Conservation (phyloP, 2,797 vertebrate species). For the Pygocentrus nattereri region DNA sequence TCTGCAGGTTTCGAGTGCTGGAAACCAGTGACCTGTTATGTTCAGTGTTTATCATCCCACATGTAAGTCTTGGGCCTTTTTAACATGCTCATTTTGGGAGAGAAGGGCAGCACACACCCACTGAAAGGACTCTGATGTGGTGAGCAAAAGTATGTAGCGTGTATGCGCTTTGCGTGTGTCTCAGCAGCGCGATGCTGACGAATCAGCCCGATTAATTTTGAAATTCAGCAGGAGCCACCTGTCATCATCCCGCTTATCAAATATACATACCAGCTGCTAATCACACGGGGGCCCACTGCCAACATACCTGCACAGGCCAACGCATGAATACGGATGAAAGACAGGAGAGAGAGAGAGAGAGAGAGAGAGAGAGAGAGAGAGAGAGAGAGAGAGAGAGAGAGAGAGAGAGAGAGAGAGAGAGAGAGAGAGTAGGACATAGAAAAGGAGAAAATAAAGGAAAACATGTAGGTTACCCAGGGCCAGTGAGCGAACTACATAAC, state of each 20-base stretch:
- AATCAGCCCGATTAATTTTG: constrained; percentile 73
- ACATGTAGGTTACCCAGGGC: constrained; percentile 30
- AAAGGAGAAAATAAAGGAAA: constrained; percentile 17
- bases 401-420: not conserved
- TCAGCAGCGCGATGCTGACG: constrained; percentile 51
- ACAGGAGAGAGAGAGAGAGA: constrained; percentile 30
- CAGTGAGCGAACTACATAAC: constrained; percentile 17
- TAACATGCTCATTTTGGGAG: constrained; percentile 1
- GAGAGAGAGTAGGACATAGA: not conserved
- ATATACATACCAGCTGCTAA: constrained; percentile 74
- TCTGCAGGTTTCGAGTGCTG: not conserved
- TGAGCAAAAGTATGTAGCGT: constrained; percentile 27
- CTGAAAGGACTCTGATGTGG: constrained; percentile 34
- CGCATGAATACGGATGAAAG: constrained; percentile 70
- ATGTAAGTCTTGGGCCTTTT: not conserved
- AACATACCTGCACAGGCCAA: constrained; percentile 69
- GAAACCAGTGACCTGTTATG: not conserved
- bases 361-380: not conserved
- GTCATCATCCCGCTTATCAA: constrained; percentile 73
- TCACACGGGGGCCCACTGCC: constrained; percentile 67
- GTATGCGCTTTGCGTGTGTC: constrained; percentile 21
- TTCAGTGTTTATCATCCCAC: not conserved
- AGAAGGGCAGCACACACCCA: constrained; percentile 23
- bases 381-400: not conserved
- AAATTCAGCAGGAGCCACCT: constrained; percentile 70